Base-by-base conservation (phyloP, 2,888 invertebrate genomes). In the Pandemis cinnamomeana region DNA sequence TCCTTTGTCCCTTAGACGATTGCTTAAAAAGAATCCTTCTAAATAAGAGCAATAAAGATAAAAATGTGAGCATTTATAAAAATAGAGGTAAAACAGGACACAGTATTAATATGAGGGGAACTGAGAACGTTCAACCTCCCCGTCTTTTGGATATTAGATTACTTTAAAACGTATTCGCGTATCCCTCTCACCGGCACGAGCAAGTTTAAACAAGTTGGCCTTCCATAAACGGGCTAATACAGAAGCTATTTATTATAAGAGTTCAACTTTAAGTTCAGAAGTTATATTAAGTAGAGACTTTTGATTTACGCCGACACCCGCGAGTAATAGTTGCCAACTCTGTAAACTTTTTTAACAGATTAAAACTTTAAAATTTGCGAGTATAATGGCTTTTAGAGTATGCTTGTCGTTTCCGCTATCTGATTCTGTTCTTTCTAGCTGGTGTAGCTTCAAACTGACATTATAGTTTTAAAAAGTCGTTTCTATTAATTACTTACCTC, bases 181-280 rank as follows among this genome's bases (percentile, higher is more conserved):
- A 67, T 67, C 27, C 53, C 27, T 11, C 44, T 42, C 15, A 46
- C 15, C 63, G 20, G 46, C 10, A 51, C 51, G 67, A n/a, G 58
- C 66, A 71, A 74, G 74, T 74, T 74, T 61, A 61, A 74, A 67
- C 70, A 74, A 74, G 74, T 71, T 74, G 74, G 66, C 44, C 51
- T 58, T 58, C 67, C 55, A 58, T 74, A 46, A 74, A 74, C 74
- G 70, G 53, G 73, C 69, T 73, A 73, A 69, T 69, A 69, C 64
- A 73, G 69, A 20, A 41, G 72, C 73, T 73, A 73, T 73, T 73
- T 73, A 73, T 73, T 73, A 73, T 69, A 61, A 67, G 53, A 67
- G 67, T 67, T 67, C 67, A 67, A 67, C 67, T 53, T 73, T 48
- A 69, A 69, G 73, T 69, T 69, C 42, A 64, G 48, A 73, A 73